Evolutionary conservation across 2,888 invertebrate species (phyloP).

Genomic region (Rhingia campestris): DNA sequence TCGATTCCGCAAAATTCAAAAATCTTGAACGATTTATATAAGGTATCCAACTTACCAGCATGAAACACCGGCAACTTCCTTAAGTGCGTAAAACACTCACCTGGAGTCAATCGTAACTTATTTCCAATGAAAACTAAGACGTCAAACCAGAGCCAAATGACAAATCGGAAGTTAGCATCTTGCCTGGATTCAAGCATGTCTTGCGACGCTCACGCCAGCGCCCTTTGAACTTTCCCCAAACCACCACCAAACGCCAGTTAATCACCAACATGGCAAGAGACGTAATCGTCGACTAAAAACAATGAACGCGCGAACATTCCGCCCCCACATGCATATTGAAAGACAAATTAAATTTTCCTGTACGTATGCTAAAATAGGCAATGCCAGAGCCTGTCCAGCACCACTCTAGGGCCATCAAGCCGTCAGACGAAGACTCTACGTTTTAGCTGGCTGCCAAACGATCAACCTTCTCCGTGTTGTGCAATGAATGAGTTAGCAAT

Average conservation of each 20-base stretch:
- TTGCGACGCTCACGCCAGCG: constrained; percentile 55
- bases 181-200: constrained; percentile 31
- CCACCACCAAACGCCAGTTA: constrained; percentile 36
- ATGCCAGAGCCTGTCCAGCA: constrained; percentile 66
- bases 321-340: constrained; percentile 72
- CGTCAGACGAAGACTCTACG: constrained; percentile 37
- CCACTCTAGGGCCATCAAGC: constrained; percentile 54
- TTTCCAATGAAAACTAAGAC: neutral
- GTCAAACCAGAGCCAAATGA: neutral
- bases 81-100: too few relatives aligned
- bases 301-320: constrained; percentile 68
- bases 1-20: too few relatives aligned
- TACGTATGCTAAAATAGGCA: constrained; percentile 62
- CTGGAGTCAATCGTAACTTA: too few relatives aligned
- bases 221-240: constrained; percentile 61
- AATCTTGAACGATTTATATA: too few relatives aligned
- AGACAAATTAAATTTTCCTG: constrained; percentile 73
- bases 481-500: constrained; percentile 72
- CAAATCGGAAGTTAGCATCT: constrained; percentile 47
- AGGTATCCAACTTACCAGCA: too few relatives aligned
- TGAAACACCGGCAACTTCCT: too few relatives aligned
- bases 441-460: constrained; percentile 18
- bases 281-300: constrained; percentile 60
- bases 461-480: constrained; percentile 72
- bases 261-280: constrained; percentile 52